A percentile compares a stretch with the other conserved stretches of the same genome.
Conservation (phyloP, 2,113 vertebrate species). For the Corythaeola cristata region DNA sequence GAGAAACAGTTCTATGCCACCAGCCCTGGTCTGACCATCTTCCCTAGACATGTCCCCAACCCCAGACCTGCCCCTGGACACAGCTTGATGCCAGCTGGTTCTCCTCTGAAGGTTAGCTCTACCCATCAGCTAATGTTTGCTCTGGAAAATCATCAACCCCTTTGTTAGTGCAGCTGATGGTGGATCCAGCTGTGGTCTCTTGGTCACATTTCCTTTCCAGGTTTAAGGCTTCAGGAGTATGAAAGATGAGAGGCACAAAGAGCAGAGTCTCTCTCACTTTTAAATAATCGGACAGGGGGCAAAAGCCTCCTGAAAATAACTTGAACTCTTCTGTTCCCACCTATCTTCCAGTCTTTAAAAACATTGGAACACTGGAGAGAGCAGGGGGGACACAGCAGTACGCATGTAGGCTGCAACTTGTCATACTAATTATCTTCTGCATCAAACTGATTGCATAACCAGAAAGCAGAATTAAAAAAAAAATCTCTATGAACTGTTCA, state of each 20-base stretch:
- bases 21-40: background rate
- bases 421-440: background rate
- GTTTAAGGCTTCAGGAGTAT: slow-evolving; percentile 21
- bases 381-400: accelerated
- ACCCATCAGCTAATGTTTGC: background rate
- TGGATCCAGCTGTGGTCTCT: background rate
- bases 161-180: slow-evolving; percentile 1
- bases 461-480: background rate
- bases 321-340: background rate
- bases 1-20: background rate
- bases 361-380: background rate
- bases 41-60: background rate
- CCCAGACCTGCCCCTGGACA: background rate
- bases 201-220: background rate
- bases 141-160: slow-evolving; percentile 23
- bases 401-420: background rate
- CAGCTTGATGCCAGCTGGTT: background rate
- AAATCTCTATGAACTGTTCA: background rate
- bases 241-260: background rate
- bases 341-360: slow-evolving; percentile 11
- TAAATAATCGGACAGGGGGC: background rate
- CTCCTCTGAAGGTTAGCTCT: background rate
- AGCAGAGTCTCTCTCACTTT: background rate
- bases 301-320: slow-evolving; percentile 27
- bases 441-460: slow-evolving; percentile 4